Evolutionary conservation across 1,140 invertebrate genomes (phyloP).

Genomic region (Saxidomus purpurata): DNA sequence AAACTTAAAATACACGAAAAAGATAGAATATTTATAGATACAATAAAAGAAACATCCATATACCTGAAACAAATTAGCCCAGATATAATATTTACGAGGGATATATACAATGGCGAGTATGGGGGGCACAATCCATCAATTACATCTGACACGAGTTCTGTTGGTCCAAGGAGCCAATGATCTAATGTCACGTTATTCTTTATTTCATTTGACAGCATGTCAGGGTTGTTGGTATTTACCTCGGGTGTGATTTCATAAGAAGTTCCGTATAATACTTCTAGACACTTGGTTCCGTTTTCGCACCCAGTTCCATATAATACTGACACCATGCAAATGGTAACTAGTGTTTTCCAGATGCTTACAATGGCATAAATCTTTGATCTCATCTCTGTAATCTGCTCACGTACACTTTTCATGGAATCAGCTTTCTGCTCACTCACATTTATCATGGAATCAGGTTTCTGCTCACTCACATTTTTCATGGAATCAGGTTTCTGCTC

Average conservation of each 20-base stretch:
- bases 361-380: conserved; percentile 77
- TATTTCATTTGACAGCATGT: not conserved
- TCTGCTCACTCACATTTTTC: too few species aligned
- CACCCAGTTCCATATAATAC: conserved; percentile 53
- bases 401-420: too few species aligned
- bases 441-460: too few species aligned
- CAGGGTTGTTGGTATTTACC: not conserved
- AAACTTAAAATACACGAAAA: too few species aligned
- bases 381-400: conserved; percentile 63
- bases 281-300: not conserved
- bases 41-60: too few species aligned
- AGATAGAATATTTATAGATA: too few species aligned
- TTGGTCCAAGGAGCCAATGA: not conserved
- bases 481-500: too few species aligned
- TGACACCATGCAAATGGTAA: conserved; percentile 59
- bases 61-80: conserved; percentile 76
- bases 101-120: conserved; percentile 69
- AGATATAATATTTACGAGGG: conserved; percentile 67
- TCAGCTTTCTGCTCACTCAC: too few species aligned
- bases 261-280: not conserved
- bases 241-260: not conserved
- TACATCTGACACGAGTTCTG: not conserved
- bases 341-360: conserved; percentile 81
- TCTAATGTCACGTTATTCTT: conserved; percentile 28
- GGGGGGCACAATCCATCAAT: conserved; percentile 19